phyloP scores from a whole-genome alignment of 2,888 invertebrate species.

The Eupithecia exiguata region DNA sequence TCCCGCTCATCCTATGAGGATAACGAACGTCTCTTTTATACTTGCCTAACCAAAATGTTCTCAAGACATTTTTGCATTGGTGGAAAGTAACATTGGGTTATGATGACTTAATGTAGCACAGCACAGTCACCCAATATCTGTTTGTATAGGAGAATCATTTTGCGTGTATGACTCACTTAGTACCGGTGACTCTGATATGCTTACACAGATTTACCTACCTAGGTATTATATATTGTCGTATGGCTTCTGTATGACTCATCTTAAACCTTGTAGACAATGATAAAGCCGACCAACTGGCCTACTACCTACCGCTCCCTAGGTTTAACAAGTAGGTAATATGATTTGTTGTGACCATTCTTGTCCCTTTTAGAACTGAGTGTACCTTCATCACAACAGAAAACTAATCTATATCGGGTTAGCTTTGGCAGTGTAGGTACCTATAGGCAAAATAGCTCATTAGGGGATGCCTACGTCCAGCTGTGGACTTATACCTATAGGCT shows the following conservation, averaged over 20 bases:
- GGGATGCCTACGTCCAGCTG: too few species aligned
- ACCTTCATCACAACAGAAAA: too few species aligned
- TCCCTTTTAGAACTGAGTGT: not conserved
- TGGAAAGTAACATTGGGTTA: not conserved
- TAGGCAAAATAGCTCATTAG: too few species aligned
- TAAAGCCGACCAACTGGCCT: not conserved
- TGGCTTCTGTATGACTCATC: slow-evolving; percentile 2
- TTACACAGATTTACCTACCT: not conserved
- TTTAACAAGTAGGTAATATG: not conserved
- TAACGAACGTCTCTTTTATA: not conserved
- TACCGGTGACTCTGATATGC: not conserved
- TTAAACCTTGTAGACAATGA: not conserved
- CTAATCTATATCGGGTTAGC: not conserved
- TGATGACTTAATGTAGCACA: too few species aligned
- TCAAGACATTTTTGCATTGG: not conserved
- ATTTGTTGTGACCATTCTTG: not conserved
- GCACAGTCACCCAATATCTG: slow-evolving; percentile 17
- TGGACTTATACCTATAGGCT: too few species aligned
- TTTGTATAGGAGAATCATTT: slow-evolving; percentile 16
- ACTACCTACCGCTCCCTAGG: not conserved
- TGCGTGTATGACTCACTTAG: slow-evolving; percentile 18
- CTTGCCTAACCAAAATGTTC: not conserved
- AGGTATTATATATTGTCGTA: not conserved
- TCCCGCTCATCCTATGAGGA: not conserved
- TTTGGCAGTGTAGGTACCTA: too few species aligned